Base-by-base conservation (phyloP, 2,113 vertebrate species). In the Cebidichthys violaceus region DNA sequence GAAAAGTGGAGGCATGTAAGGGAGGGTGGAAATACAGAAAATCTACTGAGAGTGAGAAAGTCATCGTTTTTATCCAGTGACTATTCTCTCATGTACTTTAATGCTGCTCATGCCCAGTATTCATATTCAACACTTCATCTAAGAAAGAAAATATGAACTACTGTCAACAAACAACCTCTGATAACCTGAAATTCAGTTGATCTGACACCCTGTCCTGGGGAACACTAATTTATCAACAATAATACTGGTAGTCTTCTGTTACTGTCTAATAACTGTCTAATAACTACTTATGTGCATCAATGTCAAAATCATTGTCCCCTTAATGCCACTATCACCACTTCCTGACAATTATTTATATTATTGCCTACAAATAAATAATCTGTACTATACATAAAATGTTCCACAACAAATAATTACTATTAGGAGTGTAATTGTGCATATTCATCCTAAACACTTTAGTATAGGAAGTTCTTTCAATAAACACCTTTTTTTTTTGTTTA, bases 1-100 rank as follows among this genome's bases (percentile, higher is more conserved):
- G 90, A 92, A 94, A 95, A 93, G 93, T 94, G 94, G 92, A 79
- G 82, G 86, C 70, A 70, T 79, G 69, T 68, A 43, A 74, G 50
- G 31, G 35, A 92, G 84, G 91, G 88, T 87, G 88, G 92, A 90
- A 88, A 85, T 74, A 92, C 18, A 74, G 69, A 75, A 33, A 77
- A 83, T 61, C 60, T 79, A 68, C n/a, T n/a, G 18, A 59, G 35
- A 47, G 4, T 27, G 35, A 78, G 43, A 61, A 71, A 80, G 47
- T 78, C 24, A 70, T 69, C 4, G 10, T 55, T 47, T 71, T 71
- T 18, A 29, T 41, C 24, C 24, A 70, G 29, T 64, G 50, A 71
- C 41, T 22, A 14, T 39, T 18, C 2, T 18, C 22, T 41, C 18
- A 20, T 67, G 22, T 24, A 52, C 27, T 33, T 20, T 27, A 37